Conservation (phyloP, 2,113 vertebrate species). For the Hystrix cristata region DNA sequence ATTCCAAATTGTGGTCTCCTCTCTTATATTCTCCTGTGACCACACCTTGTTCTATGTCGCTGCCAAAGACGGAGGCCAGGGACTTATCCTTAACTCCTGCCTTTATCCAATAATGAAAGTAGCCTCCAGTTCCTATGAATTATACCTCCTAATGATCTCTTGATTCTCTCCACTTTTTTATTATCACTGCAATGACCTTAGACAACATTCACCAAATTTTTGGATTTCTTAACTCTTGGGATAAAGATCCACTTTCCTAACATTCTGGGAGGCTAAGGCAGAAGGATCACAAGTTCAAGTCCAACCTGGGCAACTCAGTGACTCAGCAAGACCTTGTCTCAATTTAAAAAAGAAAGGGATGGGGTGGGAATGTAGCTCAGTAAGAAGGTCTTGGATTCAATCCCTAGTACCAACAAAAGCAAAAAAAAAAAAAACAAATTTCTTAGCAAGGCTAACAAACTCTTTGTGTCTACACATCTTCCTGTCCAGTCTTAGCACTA, state of each 20-base stretch:
- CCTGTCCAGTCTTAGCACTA: neutral
- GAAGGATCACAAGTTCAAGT: neutral
- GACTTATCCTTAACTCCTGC: neutral
- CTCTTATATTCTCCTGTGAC: neutral
- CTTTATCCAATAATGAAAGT: neutral
- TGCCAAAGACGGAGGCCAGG: neutral
- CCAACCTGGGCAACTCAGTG: neutral
- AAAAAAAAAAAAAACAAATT: neutral
- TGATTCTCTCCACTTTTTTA: neutral
- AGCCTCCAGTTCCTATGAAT: neutral
- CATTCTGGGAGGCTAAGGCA: neutral
- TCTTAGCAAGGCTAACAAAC: neutral
- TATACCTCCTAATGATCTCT: constrained; percentile 1
- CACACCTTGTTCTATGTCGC: neutral
- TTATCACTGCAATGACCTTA: neutral
- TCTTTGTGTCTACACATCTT: neutral
- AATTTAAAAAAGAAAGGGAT: neutral
- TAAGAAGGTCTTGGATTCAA: neutral
- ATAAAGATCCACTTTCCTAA: neutral
- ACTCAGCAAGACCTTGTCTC: neutral
- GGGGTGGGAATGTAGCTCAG: neutral
- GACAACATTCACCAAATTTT: neutral
- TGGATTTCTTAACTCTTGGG: neutral
- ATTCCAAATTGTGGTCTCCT: neutral
- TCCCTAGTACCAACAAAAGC: neutral